Percentiles rank a stretch among this genome's conserved stretches.
phyloP scores from a whole-genome alignment of 2,113 vertebrate species.

The Pachycephala philippinensis region DNA sequence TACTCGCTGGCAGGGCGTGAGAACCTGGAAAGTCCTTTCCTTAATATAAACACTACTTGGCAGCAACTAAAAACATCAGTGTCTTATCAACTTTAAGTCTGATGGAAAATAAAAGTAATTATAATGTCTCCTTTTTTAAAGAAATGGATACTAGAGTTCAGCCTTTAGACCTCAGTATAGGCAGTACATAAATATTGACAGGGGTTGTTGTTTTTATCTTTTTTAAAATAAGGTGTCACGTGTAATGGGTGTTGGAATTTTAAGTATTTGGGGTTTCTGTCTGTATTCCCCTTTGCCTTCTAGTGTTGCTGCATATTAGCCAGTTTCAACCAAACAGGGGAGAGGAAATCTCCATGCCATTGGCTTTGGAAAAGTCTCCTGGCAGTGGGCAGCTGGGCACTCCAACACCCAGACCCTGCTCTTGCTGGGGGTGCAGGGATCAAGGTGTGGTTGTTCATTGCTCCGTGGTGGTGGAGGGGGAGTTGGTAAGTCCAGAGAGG shows the following conservation, averaged over 20 bases:
- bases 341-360: not conserved
- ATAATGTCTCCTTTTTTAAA: not conserved
- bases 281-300: not conserved
- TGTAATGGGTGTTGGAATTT: not conserved
- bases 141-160: not conserved
- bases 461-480: fast-evolving
- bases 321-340: not conserved
- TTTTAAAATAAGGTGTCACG: not conserved
- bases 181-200: not conserved
- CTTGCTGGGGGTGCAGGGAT: not conserved
- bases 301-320: not conserved
- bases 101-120: not conserved
- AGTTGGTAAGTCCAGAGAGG: not conserved
- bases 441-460: fast-evolving
- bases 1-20: fast-evolving
- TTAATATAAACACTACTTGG: not conserved
- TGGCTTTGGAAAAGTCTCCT: not conserved
- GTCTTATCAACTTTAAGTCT: not conserved
- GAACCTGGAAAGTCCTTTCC: not conserved
- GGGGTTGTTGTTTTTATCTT: not conserved
- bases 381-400: fast-evolving
- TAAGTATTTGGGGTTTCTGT: not conserved
- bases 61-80: not conserved
- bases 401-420: not conserved
- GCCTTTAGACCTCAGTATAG: not conserved